phyloP scores from a whole-genome alignment of 2,888 invertebrate genomes.

The Conus canariensis region DNA sequence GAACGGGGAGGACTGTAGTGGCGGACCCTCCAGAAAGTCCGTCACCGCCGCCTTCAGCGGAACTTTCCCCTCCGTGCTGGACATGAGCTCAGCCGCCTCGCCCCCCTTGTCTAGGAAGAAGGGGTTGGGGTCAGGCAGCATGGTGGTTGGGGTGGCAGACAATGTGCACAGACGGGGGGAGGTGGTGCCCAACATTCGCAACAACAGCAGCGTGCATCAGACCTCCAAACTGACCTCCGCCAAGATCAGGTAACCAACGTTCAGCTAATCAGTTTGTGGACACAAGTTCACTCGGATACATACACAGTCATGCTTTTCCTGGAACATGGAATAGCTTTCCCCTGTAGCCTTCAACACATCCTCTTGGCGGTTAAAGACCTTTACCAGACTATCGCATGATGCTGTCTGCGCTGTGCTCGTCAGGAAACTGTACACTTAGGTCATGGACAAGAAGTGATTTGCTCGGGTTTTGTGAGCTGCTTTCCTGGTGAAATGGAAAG shows the following conservation, averaged over 20 bases:
- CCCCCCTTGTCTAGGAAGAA: slow-evolving; percentile 10
- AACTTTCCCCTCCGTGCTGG: not conserved
- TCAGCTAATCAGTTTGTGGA: not conserved
- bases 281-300: too few relatives aligned
- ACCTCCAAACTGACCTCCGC: not conserved
- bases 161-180: too few relatives aligned
- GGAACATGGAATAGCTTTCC: too few relatives aligned
- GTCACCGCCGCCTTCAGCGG: not conserved
- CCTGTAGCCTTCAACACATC: too few relatives aligned
- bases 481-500: too few relatives aligned
- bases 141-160: not conserved
- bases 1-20: not conserved
- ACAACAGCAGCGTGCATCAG: slow-evolving; percentile 35
- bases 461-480: too few relatives aligned
- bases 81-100: not conserved
- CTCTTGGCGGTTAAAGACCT: too few relatives aligned
- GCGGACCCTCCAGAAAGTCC: not conserved
- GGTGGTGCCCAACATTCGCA: slow-evolving; percentile 27
- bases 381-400: too few relatives aligned
- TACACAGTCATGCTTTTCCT: too few relatives aligned
- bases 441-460: too few relatives aligned
- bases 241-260: slow-evolving; percentile 21
- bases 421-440: too few relatives aligned
- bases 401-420: too few relatives aligned
- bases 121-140: not conserved